Conservation (phyloP, 2,797 vertebrate species). For the Sebastes goodei region DNA sequence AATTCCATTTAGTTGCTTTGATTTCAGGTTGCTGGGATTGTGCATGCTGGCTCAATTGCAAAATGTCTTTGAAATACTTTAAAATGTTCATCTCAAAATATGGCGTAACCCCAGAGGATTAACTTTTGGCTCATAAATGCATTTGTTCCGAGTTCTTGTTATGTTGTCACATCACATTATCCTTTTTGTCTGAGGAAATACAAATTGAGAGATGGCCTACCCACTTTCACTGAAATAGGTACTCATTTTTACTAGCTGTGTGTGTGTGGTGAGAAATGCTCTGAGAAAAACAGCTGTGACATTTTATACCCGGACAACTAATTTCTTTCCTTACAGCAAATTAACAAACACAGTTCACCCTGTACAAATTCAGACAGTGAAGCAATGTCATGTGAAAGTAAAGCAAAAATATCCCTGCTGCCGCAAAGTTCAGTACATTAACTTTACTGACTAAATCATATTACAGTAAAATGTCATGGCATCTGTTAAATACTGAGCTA, state of each 20-base stretch:
- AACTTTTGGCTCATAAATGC: background rate
- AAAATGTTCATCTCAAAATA: background rate
- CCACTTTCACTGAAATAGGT: background rate
- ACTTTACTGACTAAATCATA: slow-evolving; percentile 6
- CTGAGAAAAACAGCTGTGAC: background rate
- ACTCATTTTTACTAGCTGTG: background rate
- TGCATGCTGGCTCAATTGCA: too few relatives aligned
- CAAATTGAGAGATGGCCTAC: background rate
- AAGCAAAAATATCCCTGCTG: background rate
- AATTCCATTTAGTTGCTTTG: too few relatives aligned
- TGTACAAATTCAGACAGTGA: slow-evolving; percentile 3
- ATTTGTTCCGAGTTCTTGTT: background rate
- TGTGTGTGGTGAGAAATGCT: background rate
- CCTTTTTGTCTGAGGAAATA: background rate
- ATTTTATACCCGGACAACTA: background rate
- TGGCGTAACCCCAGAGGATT: background rate
- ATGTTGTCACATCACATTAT: background rate
- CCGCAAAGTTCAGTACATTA: background rate
- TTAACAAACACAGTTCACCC: background rate
- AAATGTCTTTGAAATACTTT: background rate
- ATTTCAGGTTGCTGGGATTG: too few relatives aligned
- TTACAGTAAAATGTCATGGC: slow-evolving; percentile 7
- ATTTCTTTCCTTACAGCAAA: background rate
- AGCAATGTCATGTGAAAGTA: slow-evolving; percentile 16
- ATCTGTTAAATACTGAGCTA: slow-evolving; percentile 14